Conservation (phyloP, 2,888 invertebrate species). For the Dasypogon diadema region DNA sequence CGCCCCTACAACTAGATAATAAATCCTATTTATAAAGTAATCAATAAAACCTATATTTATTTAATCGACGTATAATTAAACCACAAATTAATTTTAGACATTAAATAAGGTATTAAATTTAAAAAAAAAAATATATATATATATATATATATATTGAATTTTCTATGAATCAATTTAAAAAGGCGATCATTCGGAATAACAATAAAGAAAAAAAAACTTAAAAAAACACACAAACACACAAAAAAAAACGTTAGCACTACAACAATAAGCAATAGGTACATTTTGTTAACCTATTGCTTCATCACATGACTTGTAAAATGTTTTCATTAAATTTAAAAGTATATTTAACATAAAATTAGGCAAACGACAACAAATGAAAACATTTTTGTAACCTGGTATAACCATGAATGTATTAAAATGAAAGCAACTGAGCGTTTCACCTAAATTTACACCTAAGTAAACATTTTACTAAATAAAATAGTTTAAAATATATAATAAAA, state of each 20-base stretch:
- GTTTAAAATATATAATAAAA: slow-evolving; percentile 1
- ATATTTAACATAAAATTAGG: not conserved
- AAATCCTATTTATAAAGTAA: slow-evolving; percentile 1
- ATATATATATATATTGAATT: not conserved
- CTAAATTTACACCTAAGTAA: slow-evolving; percentile 28
- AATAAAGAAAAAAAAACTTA: not conserved
- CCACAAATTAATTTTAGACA: slow-evolving; percentile 10
- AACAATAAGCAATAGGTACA: slow-evolving; percentile 5
- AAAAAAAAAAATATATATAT: not conserved
- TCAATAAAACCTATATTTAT: not conserved
- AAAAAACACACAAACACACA: too few relatives aligned
- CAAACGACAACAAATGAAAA: not conserved
- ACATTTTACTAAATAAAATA: slow-evolving; percentile 22
- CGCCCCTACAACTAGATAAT: not conserved
- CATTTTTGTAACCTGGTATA: slow-evolving; percentile 8
- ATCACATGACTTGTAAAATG: slow-evolving; percentile 9
- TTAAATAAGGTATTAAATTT: not conserved
- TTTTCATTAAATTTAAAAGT: slow-evolving; percentile 7
- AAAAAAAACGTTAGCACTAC: too few relatives aligned
- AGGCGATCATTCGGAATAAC: slow-evolving; percentile 2
- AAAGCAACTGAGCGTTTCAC: slow-evolving; percentile 18
- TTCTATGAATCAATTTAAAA: slow-evolving; percentile 24
- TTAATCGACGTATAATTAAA: not conserved
- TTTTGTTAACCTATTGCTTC: slow-evolving; percentile 18
- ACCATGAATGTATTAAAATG: not conserved